Evolutionary conservation across 1,140 invertebrate species (phyloP), one percentile per base, ranked within the genome.

Genomic region (Drosophila mayri): DNA sequence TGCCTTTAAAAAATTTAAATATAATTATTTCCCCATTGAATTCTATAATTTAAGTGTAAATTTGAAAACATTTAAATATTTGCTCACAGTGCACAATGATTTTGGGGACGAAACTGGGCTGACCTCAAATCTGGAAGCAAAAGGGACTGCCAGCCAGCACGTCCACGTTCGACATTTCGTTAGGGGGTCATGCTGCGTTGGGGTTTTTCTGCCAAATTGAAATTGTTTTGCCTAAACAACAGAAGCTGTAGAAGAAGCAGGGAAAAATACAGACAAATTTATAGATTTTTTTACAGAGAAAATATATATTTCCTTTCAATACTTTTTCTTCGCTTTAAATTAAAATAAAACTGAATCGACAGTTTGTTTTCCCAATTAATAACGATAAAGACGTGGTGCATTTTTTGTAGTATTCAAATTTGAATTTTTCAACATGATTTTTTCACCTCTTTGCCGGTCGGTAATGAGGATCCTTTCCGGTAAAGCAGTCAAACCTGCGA

Each of bases 151-250:
- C 71, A 38, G 62, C 68, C 71, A 38, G 14, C 52, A 83, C 76
- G 47, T 50, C n/a, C 47, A 88, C 76, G 84, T 86, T 88, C 76
- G 71, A 79, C 83, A 83, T 83, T 87, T 88, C 73, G 84, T 73
- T 22, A 6, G 47, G 80, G 61, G 65, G 63, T 54, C 79, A 88
- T 59, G 83, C 84, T 88, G 76, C 79, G 76, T 76, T 88, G 76
- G 54, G 47, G 65, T 79, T 76, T 55, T 55, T 22, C 47, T 79
- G 82, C 80, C 83, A 88, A 86, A 86, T 88, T 88, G 83, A 86
- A 86, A 86, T 86, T 88, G 84, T 83, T 88, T 78, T 77, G 41
- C 54, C 64, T 54, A 79, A 41, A 44, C 38, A 52, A 59, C 40
- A 16, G 44, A 20, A 10, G 12, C 10, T 16, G 10, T 2, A 46